These are phyloP conservation scores for Drosophila cardini DNA, from an alignment of 1,140 invertebrate genomes.

Conservation along the genomic window DNA sequence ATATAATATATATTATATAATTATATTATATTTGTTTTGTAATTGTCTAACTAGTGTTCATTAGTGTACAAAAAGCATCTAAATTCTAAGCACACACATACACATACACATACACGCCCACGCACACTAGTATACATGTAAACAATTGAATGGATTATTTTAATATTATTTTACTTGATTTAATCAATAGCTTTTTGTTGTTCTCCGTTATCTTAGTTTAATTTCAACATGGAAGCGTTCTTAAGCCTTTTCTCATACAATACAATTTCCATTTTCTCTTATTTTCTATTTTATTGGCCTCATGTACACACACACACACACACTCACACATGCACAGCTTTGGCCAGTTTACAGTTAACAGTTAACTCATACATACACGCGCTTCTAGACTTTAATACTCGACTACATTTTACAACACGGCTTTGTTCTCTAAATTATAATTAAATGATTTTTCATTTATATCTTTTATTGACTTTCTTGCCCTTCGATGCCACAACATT, in stretches of 20 bases:
- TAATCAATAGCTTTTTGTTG: constrained; percentile 3
- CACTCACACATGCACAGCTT: constrained; percentile 36
- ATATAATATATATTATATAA: constrained; percentile 43
- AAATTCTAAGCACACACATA: constrained; percentile 53
- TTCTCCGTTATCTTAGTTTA: constrained; percentile 21
- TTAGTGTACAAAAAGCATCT: constrained; percentile 74
- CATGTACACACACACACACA: constrained; percentile 32
- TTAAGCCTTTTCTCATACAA: constrained; percentile 27
- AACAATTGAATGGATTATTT: constrained; percentile 31
- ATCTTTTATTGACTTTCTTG: constrained; percentile 20
- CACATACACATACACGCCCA: constrained; percentile 23
- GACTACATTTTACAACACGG: constrained; percentile 50
- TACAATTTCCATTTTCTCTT: constrained; percentile 26
- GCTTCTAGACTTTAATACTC: constrained; percentile 20
- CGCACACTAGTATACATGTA: constrained; percentile 18
- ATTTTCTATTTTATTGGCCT: constrained; percentile 20
- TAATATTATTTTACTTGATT: constrained; percentile 26
- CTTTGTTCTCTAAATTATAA: constrained; percentile 26
- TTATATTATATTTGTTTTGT: constrained; percentile 47
- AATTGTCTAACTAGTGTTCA: constrained; percentile 69
- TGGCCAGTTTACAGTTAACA: constrained; percentile 24
- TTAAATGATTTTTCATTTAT: constrained; percentile 15
- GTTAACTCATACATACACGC: constrained; percentile 36
- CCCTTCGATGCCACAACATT: constrained; percentile 42
- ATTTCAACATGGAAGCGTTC: constrained; percentile 53